These are phyloP conservation scores for Dryococelus australis DNA, from an alignment of 2,888 invertebrate species.

Conservation along the genomic window DNA sequence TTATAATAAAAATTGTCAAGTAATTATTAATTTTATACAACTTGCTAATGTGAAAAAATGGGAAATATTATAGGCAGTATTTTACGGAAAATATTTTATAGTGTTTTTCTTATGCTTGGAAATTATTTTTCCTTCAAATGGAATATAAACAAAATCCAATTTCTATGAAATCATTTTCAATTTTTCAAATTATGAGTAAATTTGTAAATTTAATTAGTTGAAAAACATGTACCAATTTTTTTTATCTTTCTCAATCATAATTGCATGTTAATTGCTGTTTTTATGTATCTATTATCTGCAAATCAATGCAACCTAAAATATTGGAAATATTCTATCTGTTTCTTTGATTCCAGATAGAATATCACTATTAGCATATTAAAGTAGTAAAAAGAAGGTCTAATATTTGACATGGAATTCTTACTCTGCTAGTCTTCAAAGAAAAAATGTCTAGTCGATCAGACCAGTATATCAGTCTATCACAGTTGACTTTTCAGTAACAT, in stretches of 20 bases:
- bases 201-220: background rate
- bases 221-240: background rate
- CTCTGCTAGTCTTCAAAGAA: conserved; percentile 44
- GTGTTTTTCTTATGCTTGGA: background rate
- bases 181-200: background rate
- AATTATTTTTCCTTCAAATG: background rate
- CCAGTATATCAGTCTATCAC: conserved; percentile 36
- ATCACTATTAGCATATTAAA: background rate
- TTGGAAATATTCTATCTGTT: background rate
- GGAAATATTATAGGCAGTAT: background rate
- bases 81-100: conserved; percentile 12
- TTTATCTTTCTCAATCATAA: conserved; percentile 28
- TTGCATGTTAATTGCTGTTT: conserved; percentile 39
- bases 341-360: too few species aligned
- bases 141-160: conserved; percentile 13
- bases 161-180: conserved; percentile 4
- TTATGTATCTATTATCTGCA: background rate
- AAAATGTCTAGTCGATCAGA: conserved; percentile 46
- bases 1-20: background rate
- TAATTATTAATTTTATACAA: conserved; percentile 12
- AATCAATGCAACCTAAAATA: background rate
- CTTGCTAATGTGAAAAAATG: background rate
- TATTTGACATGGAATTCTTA: background rate
- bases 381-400: background rate
- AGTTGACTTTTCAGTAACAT: background rate